Conservation (phyloP, 2,888 invertebrate genomes). For the Philonicus albiceps region DNA sequence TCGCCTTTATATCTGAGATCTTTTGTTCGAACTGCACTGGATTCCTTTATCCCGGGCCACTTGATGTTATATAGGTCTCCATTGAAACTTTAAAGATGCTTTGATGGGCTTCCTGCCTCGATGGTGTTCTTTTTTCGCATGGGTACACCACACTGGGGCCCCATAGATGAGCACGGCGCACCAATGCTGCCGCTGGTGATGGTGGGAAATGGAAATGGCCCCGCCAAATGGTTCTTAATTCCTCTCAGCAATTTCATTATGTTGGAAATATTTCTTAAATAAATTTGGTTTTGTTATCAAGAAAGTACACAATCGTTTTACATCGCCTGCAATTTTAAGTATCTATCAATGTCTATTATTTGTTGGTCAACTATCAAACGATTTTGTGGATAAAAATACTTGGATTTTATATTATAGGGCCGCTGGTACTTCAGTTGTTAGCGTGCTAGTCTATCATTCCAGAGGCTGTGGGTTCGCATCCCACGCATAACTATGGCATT, state of each 20-base stretch:
- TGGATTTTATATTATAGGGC: no score
- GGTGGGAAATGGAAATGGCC: background rate
- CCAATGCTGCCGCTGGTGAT: background rate
- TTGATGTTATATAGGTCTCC: constrained; percentile 7
- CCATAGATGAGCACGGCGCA: background rate
- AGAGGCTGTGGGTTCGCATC: no score
- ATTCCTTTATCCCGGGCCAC: constrained; percentile 26
- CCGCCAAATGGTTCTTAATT: background rate
- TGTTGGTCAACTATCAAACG: no score
- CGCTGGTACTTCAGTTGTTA: no score
- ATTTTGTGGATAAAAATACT: no score
- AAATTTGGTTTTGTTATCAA: background rate
- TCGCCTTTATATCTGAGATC: constrained; percentile 39
- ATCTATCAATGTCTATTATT: background rate
- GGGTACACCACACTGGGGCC: background rate
- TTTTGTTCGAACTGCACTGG: constrained; percentile 33
- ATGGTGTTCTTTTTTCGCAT: background rate
- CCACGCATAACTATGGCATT: no score
- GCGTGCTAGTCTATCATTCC: no score
- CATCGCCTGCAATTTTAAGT: background rate
- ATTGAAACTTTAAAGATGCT: constrained; percentile 28
- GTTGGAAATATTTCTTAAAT: background rate
- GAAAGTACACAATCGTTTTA: background rate
- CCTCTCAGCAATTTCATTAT: background rate
- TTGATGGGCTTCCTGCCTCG: constrained; percentile 8